phyloP scores from a whole-genome alignment of 1,140 invertebrate species.

The Aphidius ervi region DNA sequence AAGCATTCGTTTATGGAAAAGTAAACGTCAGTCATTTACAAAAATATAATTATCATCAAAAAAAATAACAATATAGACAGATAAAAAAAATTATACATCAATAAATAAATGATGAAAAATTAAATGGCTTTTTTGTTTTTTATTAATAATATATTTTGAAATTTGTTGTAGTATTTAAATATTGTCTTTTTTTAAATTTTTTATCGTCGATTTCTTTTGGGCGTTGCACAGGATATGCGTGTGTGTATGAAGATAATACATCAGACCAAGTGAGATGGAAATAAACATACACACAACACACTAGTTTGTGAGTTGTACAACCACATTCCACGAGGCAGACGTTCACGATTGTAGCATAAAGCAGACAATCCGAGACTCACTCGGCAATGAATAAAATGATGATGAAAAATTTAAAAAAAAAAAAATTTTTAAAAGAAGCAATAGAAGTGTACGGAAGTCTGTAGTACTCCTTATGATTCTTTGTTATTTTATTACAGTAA shows the following conservation, averaged over 20 bases:
- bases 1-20: conserved; percentile 23
- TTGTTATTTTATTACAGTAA: too few species aligned
- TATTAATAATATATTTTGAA: too few species aligned
- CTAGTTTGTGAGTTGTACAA: conserved; percentile 31
- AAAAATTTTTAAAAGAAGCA: conserved; percentile 5
- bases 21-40: conserved; percentile 28
- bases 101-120: too few species aligned
- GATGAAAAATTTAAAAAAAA: too few species aligned
- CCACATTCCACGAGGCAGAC: conserved; percentile 33
- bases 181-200: too few species aligned
- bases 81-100: too few species aligned
- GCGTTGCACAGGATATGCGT: too few species aligned
- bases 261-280: conserved; percentile 5
- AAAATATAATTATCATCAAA: not conserved
- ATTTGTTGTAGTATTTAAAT: too few species aligned
- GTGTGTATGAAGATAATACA: conserved; percentile 2
- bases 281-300: not conserved
- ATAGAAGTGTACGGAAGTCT: conserved; percentile 1
- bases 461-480: not conserved
- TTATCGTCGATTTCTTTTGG: too few species aligned
- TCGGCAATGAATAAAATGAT: not conserved
- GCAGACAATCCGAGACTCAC: conserved; percentile 12
- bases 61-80: too few species aligned
- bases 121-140: too few species aligned
- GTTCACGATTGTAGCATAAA: conserved; percentile 9